A percentile compares a stretch with the other conserved stretches of the same genome.
These are phyloP conservation scores for Spodoptera frugiperda DNA, from an alignment of 1,140 invertebrate genomes.

Conservation along the genomic window DNA sequence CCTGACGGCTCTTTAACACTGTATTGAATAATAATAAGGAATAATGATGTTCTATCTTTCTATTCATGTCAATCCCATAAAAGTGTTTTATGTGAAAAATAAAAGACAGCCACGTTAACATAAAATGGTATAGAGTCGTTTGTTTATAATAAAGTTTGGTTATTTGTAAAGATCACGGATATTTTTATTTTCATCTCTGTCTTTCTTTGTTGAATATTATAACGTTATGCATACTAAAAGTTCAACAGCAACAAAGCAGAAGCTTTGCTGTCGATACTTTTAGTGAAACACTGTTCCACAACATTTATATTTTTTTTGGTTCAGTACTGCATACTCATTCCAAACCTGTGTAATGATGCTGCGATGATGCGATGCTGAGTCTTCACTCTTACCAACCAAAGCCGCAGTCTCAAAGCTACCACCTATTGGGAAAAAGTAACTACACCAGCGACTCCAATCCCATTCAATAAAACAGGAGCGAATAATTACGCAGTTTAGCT, in stretches of 20 bases:
- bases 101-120: slow-evolving; percentile 2
- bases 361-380: too few relatives aligned
- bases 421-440: neutral
- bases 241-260: too few relatives aligned
- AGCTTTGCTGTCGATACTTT: too few relatives aligned
- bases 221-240: too few relatives aligned
- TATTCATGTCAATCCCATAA: slow-evolving; percentile 32
- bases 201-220: too few relatives aligned
- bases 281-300: too few relatives aligned
- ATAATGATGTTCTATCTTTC: slow-evolving; percentile 27
- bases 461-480: slow-evolving; percentile 3
- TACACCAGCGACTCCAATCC: neutral
- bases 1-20: neutral
- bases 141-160: neutral
- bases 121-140: slow-evolving; percentile 13
- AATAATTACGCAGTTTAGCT: slow-evolving; percentile 27
- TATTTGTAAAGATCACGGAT: slow-evolving; percentile 15
- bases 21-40: slow-evolving; percentile 18
- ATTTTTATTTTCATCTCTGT: neutral
- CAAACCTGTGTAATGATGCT: too few relatives aligned
- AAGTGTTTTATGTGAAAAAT: slow-evolving; percentile 24
- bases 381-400: neutral
- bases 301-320: too few relatives aligned
- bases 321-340: too few relatives aligned
- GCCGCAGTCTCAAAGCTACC: neutral